phyloP scores from a whole-genome alignment of 2,888 invertebrate genomes.

The Luperina testacea region DNA sequence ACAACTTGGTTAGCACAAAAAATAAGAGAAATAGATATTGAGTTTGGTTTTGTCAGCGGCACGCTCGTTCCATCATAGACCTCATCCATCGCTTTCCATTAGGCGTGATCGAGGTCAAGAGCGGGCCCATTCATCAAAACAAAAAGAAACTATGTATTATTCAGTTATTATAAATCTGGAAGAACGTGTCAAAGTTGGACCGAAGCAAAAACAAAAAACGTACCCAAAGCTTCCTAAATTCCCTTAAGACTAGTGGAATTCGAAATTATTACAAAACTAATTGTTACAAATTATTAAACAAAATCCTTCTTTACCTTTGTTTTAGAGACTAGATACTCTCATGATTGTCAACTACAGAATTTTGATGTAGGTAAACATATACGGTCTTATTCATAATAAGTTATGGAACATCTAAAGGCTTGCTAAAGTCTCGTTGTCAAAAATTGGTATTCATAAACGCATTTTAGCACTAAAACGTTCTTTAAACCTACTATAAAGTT shows the following conservation, averaged over 20 bases:
- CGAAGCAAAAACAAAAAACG: not conserved
- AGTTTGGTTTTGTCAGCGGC: not conserved
- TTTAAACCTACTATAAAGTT: too few species aligned
- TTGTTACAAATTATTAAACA: not conserved
- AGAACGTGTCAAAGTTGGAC: not conserved
- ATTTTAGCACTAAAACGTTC: too few species aligned
- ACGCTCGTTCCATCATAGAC: not conserved
- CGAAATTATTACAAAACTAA: not conserved
- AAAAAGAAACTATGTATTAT: not conserved
- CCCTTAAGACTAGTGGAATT: not conserved
- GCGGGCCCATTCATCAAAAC: not conserved
- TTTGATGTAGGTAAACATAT: too few species aligned
- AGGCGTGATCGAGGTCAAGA: not conserved
- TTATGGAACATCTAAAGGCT: too few species aligned
- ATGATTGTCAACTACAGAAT: not conserved
- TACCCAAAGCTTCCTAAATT: not conserved
- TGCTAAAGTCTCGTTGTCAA: too few species aligned
- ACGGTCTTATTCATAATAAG: too few species aligned
- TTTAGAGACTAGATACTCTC: too few species aligned
- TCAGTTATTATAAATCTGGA: not conserved
- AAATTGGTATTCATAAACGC: too few species aligned
- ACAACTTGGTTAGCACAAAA: not conserved
- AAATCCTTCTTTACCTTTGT: not conserved
- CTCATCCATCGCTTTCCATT: not conserved
- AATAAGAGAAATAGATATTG: not conserved